phyloP scores from a whole-genome alignment of 1,140 invertebrate genomes.

The Heliconius congener region DNA sequence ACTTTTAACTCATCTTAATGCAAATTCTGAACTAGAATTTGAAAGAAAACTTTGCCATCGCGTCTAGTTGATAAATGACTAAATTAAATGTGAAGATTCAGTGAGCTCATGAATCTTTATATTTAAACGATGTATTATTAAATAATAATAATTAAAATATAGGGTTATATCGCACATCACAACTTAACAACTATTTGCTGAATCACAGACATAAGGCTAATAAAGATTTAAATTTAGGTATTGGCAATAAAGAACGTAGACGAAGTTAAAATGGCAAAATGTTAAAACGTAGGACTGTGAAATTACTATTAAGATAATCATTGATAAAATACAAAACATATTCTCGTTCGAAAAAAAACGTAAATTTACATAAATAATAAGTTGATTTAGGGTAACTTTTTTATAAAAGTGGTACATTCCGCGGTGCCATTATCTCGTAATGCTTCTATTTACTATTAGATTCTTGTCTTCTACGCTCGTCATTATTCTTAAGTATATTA shows the following conservation, averaged over 20 bases:
- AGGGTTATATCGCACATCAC: constrained; percentile 77
- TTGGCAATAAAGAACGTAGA: constrained; percentile 70
- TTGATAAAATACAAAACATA: constrained; percentile 64
- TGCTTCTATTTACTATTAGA: constrained; percentile 68
- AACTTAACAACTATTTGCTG: constrained; percentile 77
- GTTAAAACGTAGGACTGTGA: constrained; percentile 63
- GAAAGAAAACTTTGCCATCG: constrained; percentile 57
- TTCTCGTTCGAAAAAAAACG: constrained; percentile 63
- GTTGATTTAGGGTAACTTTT: constrained; percentile 75
- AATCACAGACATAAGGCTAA: constrained; percentile 59
- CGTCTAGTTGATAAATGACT: constrained; percentile 50
- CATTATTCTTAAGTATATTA: constrained; percentile 23
- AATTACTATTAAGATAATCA: constrained; percentile 65
- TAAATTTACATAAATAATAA: constrained; percentile 60
- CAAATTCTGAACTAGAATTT: constrained; percentile 23
- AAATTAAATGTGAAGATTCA: constrained; percentile 69
- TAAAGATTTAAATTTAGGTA: constrained; percentile 59
- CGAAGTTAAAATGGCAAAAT: constrained; percentile 55
- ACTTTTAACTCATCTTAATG: constrained; percentile 38
- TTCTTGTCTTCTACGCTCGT: constrained; percentile 59
- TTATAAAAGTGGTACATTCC: constrained; percentile 76
- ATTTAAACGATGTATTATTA: constrained; percentile 60
- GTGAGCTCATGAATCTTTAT: constrained; percentile 74
- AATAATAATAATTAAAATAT: constrained; percentile 67
- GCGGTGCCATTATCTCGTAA: constrained; percentile 76